phyloP scores from a whole-genome alignment of 2,113 vertebrate genomes.

The Pelecanus crispus region DNA sequence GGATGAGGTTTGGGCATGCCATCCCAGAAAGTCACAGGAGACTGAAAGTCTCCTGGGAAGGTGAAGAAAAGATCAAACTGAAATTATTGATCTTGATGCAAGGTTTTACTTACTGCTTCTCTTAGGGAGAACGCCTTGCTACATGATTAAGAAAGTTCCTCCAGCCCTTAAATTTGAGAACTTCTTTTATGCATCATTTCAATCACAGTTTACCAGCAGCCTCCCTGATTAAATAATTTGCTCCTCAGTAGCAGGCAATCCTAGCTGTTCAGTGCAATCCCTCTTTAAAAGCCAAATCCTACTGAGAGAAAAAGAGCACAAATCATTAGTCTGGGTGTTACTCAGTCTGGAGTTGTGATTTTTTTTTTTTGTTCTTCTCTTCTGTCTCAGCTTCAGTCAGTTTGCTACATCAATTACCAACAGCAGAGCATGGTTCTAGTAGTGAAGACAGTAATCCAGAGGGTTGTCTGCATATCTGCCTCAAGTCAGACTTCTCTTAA shows the following conservation, averaged over 20 bases:
- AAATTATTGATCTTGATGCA: neutral
- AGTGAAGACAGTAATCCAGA: neutral
- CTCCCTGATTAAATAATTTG: neutral
- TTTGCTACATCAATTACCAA: neutral
- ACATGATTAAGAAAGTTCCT: neutral
- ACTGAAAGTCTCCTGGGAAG: neutral
- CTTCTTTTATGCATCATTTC: neutral
- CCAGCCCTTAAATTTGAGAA: neutral
- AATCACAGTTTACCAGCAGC: neutral
- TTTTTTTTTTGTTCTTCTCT: neutral
- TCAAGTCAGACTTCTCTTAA: neutral
- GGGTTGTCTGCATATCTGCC: neutral
- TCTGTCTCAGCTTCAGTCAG: neutral
- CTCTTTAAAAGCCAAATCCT: neutral
- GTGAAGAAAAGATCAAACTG: neutral
- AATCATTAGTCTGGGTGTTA: neutral
- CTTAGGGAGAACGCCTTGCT: neutral
- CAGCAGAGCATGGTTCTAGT: neutral
- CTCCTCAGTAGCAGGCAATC: neutral
- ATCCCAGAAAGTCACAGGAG: neutral
- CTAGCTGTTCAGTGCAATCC: neutral
- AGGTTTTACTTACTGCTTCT: neutral
- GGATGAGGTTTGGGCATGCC: neutral
- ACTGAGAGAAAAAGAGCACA: neutral
- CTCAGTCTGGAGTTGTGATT: neutral